Conservation (phyloP, 1,140 invertebrate genomes). For the Octopus sinensis region DNA sequence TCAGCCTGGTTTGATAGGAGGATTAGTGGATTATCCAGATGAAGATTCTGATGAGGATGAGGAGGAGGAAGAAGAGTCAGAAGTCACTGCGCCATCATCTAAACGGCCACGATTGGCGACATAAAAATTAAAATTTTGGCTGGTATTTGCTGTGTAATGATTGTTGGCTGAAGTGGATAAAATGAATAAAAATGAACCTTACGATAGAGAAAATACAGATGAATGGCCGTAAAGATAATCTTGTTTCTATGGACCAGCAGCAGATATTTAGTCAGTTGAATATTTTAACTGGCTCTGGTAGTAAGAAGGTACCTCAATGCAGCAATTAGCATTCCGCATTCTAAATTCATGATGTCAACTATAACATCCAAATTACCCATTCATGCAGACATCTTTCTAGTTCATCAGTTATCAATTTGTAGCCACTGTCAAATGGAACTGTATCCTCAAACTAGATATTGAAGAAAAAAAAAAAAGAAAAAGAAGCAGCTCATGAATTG, state of each 20-base stretch:
- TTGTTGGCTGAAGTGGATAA: background rate
- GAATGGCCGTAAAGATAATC: too few species aligned
- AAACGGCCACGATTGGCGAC: conserved; percentile 49
- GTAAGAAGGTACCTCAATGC: background rate
- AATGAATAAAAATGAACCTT: background rate
- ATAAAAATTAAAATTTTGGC: conserved; percentile 25
- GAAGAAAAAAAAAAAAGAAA: too few species aligned
- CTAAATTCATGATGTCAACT: background rate
- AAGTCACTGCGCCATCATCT: conserved; percentile 41
- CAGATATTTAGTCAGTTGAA: too few species aligned
- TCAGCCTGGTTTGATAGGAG: conserved; percentile 67
- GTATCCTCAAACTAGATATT: background rate
- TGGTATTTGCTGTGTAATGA: conserved; percentile 12
- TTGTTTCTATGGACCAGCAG: too few species aligned
- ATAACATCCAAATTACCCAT: background rate
- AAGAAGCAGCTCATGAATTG: too few species aligned
- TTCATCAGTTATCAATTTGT: background rate
- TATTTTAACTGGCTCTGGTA: too few species aligned
- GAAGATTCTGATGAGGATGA: conserved; percentile 93
- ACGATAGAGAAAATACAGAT: background rate
- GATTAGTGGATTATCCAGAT: conserved; percentile 87
- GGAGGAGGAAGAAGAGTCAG: conserved; percentile 66
- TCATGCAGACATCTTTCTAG: background rate
- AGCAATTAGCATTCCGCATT: conserved; percentile 2
- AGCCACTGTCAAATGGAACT: background rate